These are phyloP conservation scores for Agonopterix subpropinquella DNA, from an alignment of 2,888 invertebrate genomes.

Conservation along the genomic window DNA sequence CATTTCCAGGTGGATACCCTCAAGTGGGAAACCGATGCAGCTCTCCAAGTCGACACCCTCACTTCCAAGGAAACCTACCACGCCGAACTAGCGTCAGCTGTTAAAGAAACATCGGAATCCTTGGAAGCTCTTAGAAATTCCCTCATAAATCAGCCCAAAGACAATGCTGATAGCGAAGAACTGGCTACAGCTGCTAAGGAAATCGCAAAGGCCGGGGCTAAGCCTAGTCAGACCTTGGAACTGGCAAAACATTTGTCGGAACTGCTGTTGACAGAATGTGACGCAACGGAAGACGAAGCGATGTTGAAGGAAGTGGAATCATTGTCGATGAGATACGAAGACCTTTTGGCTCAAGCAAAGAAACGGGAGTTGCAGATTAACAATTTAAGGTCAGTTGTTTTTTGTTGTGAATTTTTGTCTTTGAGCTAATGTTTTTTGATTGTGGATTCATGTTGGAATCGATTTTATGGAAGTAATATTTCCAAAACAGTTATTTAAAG, in stretches of 20 bases:
- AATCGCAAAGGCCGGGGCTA: conserved; percentile 84
- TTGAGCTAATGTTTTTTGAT: neutral
- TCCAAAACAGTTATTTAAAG: too few relatives aligned
- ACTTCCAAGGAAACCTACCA: conserved; percentile 90
- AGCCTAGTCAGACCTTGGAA: conserved; percentile 88
- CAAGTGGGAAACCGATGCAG: conserved; percentile 84
- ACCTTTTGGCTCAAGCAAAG: conserved; percentile 81
- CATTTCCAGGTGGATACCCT: conserved; percentile 80
- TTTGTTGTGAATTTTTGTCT: conserved; percentile 3
- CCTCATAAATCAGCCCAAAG: conserved; percentile 45
- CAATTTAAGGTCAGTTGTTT: conserved; percentile 80
- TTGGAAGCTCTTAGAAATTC: conserved; percentile 80
- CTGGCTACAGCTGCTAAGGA: conserved; percentile 79
- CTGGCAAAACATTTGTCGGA: conserved; percentile 87
- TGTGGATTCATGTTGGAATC: neutral
- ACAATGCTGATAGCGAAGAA: conserved; percentile 74
- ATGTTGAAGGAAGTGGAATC: conserved; percentile 79
- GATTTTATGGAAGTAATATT: too few relatives aligned
- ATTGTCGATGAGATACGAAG: conserved; percentile 80
- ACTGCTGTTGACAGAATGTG: conserved; percentile 83
- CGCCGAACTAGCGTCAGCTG: conserved; percentile 83
- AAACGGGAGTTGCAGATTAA: conserved; percentile 84
- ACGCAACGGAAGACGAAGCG: conserved; percentile 79
- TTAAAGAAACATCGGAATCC: conserved; percentile 81
- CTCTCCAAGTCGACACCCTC: conserved; percentile 89